phyloP scores from a whole-genome alignment of 2,888 invertebrate genomes.

The Calameuta pallipes region DNA sequence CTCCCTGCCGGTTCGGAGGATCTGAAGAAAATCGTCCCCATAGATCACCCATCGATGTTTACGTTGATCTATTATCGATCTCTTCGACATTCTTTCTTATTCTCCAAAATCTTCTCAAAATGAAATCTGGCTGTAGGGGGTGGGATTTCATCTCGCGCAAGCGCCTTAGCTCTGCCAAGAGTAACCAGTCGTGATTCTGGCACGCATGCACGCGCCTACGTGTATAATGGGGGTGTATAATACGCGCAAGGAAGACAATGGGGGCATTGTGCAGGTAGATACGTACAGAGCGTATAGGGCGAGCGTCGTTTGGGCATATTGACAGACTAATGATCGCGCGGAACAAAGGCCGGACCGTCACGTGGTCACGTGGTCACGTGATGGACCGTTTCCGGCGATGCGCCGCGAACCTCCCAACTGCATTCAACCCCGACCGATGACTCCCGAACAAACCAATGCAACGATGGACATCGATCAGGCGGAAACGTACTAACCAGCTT shows the following conservation, averaged over 20 bases:
- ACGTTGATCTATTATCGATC: neutral
- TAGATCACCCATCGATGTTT: neutral
- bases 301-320: constrained; percentile 65
- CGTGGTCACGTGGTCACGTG: constrained; percentile 65
- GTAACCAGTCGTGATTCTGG: constrained; percentile 6
- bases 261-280: constrained; percentile 64
- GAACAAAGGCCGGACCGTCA: constrained; percentile 64
- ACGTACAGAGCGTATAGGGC: constrained; percentile 46
- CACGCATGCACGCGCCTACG: constrained; percentile 58
- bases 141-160: neutral
- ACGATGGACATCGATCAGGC: constrained; percentile 60
- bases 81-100: neutral
- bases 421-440: constrained; percentile 34
- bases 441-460: constrained; percentile 19
- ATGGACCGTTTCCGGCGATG: constrained; percentile 64
- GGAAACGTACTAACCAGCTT: neutral
- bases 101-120: neutral
- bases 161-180: neutral
- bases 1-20: neutral
- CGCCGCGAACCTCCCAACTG: constrained; percentile 45
- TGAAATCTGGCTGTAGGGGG: neutral
- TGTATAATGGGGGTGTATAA: constrained; percentile 63
- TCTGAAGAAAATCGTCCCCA: neutral
- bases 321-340: constrained; percentile 65
- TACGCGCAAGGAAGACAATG: constrained; percentile 63